phyloP scores from a whole-genome alignment of 2,797 vertebrate genomes.

The Myotis vivesi region DNA sequence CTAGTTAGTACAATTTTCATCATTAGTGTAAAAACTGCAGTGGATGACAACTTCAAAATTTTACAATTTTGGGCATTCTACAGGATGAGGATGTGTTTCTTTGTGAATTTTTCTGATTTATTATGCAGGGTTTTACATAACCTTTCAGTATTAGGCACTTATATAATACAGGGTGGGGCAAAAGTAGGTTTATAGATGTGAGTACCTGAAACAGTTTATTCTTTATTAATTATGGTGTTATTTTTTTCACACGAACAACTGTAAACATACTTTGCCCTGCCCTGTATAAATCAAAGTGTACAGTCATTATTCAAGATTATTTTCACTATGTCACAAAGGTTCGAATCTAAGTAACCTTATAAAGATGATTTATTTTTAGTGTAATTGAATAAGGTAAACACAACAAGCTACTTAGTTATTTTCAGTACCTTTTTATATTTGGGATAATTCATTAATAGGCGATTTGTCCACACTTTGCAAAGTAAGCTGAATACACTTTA shows the following conservation, averaged over 20 bases:
- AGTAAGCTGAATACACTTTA: neutral
- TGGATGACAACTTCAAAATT: neutral
- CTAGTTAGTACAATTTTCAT: conserved; percentile 18
- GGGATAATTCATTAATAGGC: neutral
- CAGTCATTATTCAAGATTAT: neutral
- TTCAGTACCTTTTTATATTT: neutral
- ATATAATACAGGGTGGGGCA: neutral
- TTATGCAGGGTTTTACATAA: neutral
- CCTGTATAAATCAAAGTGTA: neutral
- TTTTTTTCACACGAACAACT: neutral
- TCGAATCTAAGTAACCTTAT: neutral
- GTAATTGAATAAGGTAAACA: neutral
- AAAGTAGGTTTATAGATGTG: neutral
- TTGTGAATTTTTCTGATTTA: neutral
- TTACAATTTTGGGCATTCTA: conserved; percentile 8
- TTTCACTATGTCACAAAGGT: neutral
- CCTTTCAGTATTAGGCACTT: neutral
- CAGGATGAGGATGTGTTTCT: neutral
- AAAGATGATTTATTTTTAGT: conserved; percentile 1
- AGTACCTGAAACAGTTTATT: neutral
- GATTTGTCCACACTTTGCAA: neutral
- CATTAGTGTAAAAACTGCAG: neutral
- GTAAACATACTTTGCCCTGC: neutral
- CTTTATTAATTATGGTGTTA: neutral
- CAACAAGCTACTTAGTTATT: neutral